Conservation (phyloP, 2,888 invertebrate genomes). For the Thysanoteuthis rhombus region DNA sequence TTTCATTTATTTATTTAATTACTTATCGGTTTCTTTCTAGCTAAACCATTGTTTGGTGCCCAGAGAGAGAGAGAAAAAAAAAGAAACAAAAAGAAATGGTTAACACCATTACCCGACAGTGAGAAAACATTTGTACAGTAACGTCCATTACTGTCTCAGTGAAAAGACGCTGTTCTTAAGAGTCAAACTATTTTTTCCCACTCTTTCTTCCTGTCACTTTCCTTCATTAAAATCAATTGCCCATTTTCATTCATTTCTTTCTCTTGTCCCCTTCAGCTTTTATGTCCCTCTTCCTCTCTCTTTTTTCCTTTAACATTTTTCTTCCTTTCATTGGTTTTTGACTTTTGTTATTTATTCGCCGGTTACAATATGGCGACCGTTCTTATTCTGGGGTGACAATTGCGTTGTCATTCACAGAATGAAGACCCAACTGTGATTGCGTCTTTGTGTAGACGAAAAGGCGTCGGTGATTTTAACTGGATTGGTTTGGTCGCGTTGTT, state of each 20-base stretch:
- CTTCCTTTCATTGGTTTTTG: background rate
- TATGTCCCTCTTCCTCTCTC: background rate
- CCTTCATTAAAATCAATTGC: conserved; percentile 12
- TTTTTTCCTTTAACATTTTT: background rate
- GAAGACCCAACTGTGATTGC: background rate
- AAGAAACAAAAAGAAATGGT: background rate
- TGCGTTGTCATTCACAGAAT: background rate
- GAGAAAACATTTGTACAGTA: background rate
- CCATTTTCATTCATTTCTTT: background rate
- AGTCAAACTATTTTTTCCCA: background rate
- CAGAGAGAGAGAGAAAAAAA: too few species aligned
- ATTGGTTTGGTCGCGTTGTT: background rate
- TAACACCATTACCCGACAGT: background rate
- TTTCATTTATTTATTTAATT: background rate
- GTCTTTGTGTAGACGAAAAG: background rate
- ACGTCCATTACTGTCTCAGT: background rate
- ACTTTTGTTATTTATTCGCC: background rate
- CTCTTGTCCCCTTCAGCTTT: background rate
- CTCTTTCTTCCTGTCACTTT: background rate
- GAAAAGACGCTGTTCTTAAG: background rate
- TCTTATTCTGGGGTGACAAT: background rate
- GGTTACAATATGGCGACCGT: background rate
- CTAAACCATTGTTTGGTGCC: background rate
- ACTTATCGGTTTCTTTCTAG: background rate
- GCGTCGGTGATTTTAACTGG: background rate